A percentile compares a stretch with the other conserved stretches of the same genome.
Evolutionary conservation across 2,888 invertebrate species (phyloP).

Genomic region (Cantharis rustica): DNA sequence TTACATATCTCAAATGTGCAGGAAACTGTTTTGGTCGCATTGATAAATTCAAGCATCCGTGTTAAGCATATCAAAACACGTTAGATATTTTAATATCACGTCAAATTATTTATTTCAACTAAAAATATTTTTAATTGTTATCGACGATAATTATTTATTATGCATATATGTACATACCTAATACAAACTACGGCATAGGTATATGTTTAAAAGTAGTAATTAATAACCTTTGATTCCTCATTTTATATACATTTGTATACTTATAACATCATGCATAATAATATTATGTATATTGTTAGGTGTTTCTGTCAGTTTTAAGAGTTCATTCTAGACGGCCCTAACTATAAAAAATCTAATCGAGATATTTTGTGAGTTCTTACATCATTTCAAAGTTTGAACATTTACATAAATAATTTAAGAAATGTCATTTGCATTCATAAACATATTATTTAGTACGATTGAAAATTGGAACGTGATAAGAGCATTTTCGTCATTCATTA

Average conservation of each 20-base stretch:
- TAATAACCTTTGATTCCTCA: neutral
- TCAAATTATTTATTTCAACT: constrained; percentile 15
- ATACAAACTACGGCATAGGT: neutral
- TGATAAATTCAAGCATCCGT: constrained; percentile 35
- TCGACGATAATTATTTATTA: neutral
- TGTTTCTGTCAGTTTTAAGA: too few species aligned
- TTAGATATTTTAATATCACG: constrained; percentile 30
- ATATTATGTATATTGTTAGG: too few species aligned
- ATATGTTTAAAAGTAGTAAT: neutral
- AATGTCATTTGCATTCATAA: too few species aligned
- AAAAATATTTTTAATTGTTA: neutral
- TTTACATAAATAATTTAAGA: too few species aligned
- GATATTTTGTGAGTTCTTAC: too few species aligned
- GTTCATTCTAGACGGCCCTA: too few species aligned
- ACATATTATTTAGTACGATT: too few species aligned
- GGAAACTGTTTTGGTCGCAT: constrained; percentile 36
- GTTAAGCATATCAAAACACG: constrained; percentile 29
- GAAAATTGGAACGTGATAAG: too few species aligned
- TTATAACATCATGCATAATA: neutral
- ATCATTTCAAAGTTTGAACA: too few species aligned
- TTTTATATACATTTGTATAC: neutral
- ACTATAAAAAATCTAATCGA: too few species aligned
- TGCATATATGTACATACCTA: neutral
- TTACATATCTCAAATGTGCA: constrained; percentile 31
- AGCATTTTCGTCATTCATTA: too few species aligned